phyloP scores from a whole-genome alignment of 53 echinoderm and acorn worm genomes.

The Mesocentrotus franciscanus region DNA sequence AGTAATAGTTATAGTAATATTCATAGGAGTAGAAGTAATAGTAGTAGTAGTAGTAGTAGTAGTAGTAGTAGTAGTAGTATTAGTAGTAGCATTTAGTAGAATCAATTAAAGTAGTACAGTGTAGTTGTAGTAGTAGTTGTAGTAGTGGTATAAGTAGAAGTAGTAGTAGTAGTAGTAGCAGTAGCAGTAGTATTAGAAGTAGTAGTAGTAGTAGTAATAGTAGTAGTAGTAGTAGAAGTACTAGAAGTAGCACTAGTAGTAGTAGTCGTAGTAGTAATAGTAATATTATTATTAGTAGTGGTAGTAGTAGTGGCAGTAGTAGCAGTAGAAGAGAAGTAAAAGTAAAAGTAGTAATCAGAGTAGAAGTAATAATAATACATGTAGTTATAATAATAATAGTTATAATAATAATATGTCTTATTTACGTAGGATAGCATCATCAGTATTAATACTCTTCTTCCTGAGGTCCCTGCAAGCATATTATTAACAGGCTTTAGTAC shows the following conservation, averaged over 20 bases:
- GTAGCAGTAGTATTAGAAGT: background rate
- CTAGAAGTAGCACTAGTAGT: background rate
- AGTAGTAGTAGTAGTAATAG: background rate
- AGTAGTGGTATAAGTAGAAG: background rate
- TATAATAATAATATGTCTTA: background rate
- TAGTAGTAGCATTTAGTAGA: background rate
- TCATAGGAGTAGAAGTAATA: background rate
- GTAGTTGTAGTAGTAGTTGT: background rate
- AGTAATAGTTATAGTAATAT: background rate
- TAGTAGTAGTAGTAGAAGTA: background rate
- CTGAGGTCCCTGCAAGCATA: background rate
- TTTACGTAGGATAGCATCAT: too few species aligned
- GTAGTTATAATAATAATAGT: background rate
- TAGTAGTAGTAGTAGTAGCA: background rate
- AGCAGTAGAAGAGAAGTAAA: background rate
- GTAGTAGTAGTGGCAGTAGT: constrained; percentile 14
- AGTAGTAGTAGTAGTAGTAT: background rate
- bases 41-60: background rate
- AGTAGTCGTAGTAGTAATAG: background rate
- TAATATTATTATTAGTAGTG: background rate
- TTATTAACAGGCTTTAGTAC: background rate
- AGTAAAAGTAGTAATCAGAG: background rate
- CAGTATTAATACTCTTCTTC: too few species aligned
- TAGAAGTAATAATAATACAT: background rate
- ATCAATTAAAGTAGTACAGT: background rate